Percentiles rank a stretch among this genome's conserved stretches.
phyloP scores from a whole-genome alignment of 2,113 vertebrate species.

The Chloropsis hardwickii region DNA sequence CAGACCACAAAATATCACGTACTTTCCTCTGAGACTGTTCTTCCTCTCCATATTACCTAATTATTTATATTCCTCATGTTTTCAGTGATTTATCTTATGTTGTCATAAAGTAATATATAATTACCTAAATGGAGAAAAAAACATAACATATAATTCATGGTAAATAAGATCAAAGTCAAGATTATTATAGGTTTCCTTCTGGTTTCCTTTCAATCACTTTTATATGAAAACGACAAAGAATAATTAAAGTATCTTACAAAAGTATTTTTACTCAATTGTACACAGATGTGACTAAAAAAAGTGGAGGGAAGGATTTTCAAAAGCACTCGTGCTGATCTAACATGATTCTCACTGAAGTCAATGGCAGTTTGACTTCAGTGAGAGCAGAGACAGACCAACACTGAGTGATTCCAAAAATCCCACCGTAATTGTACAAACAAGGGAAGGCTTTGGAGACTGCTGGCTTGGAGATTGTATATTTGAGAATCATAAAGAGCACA shows the following conservation, averaged over 20 bases:
- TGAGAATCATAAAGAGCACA: constrained; percentile 64
- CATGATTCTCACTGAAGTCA: not conserved
- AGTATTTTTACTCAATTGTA: constrained; percentile 37
- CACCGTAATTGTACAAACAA: constrained; percentile 64
- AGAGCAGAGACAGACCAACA: constrained; percentile 3
- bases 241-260: constrained; percentile 50
- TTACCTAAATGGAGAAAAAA: constrained; percentile 29
- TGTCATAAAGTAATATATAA: constrained; percentile 27
- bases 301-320: not conserved
- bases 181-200: constrained; percentile 27
- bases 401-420: constrained; percentile 24
- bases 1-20: rapidly evolving
- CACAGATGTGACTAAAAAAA: constrained; percentile 18
- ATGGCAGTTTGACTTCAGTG: not conserved
- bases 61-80: not conserved
- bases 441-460: constrained; percentile 48
- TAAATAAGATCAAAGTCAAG: constrained; percentile 49
- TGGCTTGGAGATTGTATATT: constrained; percentile 50
- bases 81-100: not conserved
- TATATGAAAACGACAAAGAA: constrained; percentile 35
- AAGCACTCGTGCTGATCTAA: not conserved
- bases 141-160: not conserved
- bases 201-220: constrained; percentile 46
- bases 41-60: not conserved
- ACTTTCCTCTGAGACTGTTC: not conserved